Percentiles rank a stretch among this genome's conserved stretches.
phyloP scores from a whole-genome alignment of 2,888 invertebrate species.

The Pyrrhia umbra region DNA sequence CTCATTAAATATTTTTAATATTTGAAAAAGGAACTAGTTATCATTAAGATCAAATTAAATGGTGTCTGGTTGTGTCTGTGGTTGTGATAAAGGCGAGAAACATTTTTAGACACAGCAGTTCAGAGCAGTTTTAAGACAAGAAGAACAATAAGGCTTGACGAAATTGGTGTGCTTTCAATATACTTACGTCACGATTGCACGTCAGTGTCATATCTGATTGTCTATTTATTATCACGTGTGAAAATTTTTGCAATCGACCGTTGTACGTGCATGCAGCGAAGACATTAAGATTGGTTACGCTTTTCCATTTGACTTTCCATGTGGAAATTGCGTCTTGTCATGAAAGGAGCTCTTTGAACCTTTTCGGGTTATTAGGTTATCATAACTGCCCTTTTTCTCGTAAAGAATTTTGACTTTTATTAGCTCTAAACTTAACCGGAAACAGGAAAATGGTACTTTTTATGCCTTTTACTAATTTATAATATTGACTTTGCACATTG shows the following conservation, averaged over 20 bases:
- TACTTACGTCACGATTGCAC: constrained; percentile 43
- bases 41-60: no score
- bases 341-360: constrained; percentile 81
- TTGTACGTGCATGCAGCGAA: constrained; percentile 82
- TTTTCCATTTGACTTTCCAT: constrained; percentile 87
- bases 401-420: constrained; percentile 72
- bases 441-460: constrained; percentile 41
- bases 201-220: constrained; percentile 51
- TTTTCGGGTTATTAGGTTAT: constrained; percentile 86
- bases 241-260: constrained; percentile 77
- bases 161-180: constrained; percentile 27
- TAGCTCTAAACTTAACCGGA: constrained; percentile 61
- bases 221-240: constrained; percentile 76
- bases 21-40: no score
- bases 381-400: constrained; percentile 72
- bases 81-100: no score
- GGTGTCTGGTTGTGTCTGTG: no score
- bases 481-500: constrained; percentile 34
- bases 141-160: constrained; percentile 11
- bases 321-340: constrained; percentile 87
- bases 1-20: no score
- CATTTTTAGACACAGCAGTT: no score
- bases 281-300: constrained; percentile 87
- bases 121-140: background rate
- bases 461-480: constrained; percentile 50